A percentile compares a stretch with the other conserved stretches of the same genome.
Conservation (phyloP, 2,888 invertebrate genomes). For the Xanthia togata region DNA sequence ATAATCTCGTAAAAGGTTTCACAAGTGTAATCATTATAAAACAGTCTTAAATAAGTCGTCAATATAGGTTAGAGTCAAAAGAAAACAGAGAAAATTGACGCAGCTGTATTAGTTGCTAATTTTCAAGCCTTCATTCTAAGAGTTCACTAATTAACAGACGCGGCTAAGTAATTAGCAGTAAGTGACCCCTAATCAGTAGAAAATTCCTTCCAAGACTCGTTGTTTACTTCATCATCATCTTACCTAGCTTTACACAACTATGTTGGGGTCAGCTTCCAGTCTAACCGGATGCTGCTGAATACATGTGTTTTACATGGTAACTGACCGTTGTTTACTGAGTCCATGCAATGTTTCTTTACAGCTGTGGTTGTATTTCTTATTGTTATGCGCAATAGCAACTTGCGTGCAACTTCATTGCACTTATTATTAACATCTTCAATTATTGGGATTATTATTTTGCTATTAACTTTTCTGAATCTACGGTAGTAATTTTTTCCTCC, state of each 20-base stretch:
- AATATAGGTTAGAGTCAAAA: not conserved
- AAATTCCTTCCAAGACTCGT: constrained; percentile 11
- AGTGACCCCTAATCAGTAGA: constrained; percentile 38
- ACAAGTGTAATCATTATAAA: not conserved
- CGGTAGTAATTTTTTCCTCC: no score
- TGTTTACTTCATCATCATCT: not conserved
- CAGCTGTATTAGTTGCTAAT: constrained; percentile 36
- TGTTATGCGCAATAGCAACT: no score
- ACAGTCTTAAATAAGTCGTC: not conserved
- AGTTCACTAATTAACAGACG: constrained; percentile 29
- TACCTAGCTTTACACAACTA: no score
- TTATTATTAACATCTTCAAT: not conserved
- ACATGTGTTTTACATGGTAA: no score
- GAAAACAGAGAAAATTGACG: constrained; percentile 15
- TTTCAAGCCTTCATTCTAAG: constrained; percentile 36
- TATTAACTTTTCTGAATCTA: not conserved
- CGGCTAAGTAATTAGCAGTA: constrained; percentile 38
- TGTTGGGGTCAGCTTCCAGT: no score
- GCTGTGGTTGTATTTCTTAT: not conserved
- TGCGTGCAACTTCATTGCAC: not conserved
- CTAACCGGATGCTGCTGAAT: no score
- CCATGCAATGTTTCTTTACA: not conserved
- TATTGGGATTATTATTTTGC: no score
- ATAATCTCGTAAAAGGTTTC: not conserved
- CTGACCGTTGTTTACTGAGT: not conserved